phyloP scores from a whole-genome alignment of 1,140 invertebrate species.

The Diorhabda elongata region DNA sequence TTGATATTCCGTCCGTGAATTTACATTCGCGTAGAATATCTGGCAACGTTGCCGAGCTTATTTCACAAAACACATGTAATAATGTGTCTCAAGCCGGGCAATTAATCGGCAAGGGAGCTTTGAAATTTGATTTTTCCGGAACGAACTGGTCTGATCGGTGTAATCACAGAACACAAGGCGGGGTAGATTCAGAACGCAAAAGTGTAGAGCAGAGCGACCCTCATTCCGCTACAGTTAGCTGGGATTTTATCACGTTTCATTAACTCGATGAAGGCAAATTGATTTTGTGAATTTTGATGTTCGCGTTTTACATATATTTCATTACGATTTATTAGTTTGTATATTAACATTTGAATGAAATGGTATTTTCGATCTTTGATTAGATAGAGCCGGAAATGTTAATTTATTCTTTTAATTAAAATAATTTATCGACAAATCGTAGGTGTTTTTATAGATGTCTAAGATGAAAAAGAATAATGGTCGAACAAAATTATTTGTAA shows the following conservation, averaged over 20 bases:
- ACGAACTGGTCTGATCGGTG: slow-evolving; percentile 19
- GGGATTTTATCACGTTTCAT: slow-evolving; percentile 30
- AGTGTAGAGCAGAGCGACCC: slow-evolving; percentile 8
- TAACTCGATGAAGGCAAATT: slow-evolving; percentile 24
- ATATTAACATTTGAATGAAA: not conserved
- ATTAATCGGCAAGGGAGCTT: slow-evolving; percentile 30
- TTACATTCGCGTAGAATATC: not conserved
- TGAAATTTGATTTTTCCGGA: slow-evolving; percentile 35
- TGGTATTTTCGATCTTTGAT: not conserved
- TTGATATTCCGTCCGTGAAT: too few species aligned
- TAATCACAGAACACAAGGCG: slow-evolving; percentile 11
- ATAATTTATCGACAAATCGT: not conserved
- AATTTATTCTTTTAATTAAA: not conserved
- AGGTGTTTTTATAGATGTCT: too few species aligned
- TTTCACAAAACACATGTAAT: slow-evolving; percentile 25
- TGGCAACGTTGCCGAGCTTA: not conserved
- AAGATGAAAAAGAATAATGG: too few species aligned
- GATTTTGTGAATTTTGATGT: slow-evolving; percentile 32
- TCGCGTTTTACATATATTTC: slow-evolving; percentile 17
- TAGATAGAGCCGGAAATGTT: not conserved
- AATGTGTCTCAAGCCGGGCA: slow-evolving; percentile 24
- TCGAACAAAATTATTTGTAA: too few species aligned
- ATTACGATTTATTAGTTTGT: slow-evolving; percentile 17
- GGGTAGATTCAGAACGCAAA: slow-evolving; percentile 1
- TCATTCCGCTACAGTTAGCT: slow-evolving; percentile 23